Percentiles rank a stretch among this genome's conserved stretches.
phyloP scores from a whole-genome alignment of 2,797 vertebrate species.

The Manis crassicaudata region DNA sequence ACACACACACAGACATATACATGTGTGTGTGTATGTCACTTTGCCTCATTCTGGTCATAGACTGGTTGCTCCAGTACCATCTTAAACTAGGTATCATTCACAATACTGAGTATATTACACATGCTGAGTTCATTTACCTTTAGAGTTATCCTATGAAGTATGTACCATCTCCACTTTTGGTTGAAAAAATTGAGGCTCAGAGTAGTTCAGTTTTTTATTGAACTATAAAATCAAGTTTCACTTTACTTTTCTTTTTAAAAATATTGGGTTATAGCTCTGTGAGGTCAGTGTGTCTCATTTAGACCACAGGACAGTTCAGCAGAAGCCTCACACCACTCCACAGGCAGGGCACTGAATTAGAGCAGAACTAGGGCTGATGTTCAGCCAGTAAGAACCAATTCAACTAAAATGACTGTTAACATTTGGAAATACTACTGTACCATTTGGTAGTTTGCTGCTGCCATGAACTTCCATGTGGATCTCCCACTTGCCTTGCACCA shows the following conservation, averaged over 20 bases:
- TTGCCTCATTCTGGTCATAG: not conserved
- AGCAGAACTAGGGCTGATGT: not conserved
- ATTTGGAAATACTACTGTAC: not conserved
- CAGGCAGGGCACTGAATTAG: not conserved
- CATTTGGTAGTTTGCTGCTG: not conserved
- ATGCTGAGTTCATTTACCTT: not conserved
- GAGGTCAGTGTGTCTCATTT: not conserved
- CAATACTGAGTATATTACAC: not conserved
- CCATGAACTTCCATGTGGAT: not conserved
- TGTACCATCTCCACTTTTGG: not conserved
- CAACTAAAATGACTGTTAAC: not conserved
- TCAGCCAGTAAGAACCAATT: not conserved
- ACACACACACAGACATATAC: not conserved
- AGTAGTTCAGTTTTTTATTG: conserved; percentile 1
- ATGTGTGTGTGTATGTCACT: not conserved
- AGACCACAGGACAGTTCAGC: not conserved
- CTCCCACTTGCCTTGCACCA: not conserved
- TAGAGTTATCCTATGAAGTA: not conserved
- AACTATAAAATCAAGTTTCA: not conserved
- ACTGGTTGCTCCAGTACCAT: not conserved
- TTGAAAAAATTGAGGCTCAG: conserved; percentile 27
- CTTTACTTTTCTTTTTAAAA: not conserved
- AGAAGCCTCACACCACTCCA: not conserved
- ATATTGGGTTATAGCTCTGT: not conserved
- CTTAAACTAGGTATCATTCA: not conserved